Conservation (phyloP, 2,113 vertebrate species). For the Cochlearius cochlearius region DNA sequence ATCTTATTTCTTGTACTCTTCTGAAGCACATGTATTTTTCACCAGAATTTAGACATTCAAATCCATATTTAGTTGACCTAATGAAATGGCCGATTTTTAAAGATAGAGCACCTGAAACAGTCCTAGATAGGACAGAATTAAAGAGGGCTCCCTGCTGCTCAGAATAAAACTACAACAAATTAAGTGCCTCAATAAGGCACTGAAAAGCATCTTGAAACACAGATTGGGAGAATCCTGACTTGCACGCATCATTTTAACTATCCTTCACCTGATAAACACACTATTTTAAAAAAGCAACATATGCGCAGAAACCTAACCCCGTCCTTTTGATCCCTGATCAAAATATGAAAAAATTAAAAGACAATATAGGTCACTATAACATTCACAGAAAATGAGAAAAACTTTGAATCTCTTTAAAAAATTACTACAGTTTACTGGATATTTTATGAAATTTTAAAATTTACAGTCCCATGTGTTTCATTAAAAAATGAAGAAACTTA, state of each 20-base stretch:
- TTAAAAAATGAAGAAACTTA: not conserved
- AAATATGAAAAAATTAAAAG: not conserved
- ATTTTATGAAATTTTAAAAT: not conserved
- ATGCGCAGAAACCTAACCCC: not conserved
- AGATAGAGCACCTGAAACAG: not conserved
- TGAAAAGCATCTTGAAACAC: not conserved
- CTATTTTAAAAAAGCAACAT: not conserved
- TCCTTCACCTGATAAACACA: not conserved
- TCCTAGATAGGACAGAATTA: not conserved
- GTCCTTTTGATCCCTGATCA: not conserved
- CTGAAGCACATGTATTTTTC: not conserved
- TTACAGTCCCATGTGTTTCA: not conserved
- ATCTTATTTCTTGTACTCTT: not conserved
- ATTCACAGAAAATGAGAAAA: not conserved
- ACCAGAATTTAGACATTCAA: not conserved
- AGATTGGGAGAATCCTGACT: not conserved
- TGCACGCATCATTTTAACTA: not conserved
- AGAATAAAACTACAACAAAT: not conserved
- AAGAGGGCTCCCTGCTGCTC: not conserved
- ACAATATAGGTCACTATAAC: not conserved
- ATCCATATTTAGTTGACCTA: not conserved
- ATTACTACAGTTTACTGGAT: not conserved
- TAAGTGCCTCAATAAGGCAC: not conserved
- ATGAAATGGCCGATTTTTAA: not conserved
- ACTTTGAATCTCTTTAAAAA: not conserved